Base-by-base conservation (phyloP, 2,888 invertebrate species). In the Pyrrhia umbra region DNA sequence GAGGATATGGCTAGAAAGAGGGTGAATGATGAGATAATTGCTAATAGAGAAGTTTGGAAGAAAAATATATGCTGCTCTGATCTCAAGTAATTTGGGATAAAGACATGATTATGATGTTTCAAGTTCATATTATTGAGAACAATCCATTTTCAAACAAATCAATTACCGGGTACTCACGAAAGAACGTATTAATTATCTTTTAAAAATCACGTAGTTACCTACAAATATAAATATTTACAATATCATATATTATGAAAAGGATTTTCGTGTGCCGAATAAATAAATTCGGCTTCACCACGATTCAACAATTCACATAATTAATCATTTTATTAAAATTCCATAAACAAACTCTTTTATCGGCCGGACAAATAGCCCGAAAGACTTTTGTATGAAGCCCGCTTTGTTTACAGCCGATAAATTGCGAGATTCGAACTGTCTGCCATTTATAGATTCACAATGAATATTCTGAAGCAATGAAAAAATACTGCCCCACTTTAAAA, bases 241-340 rank as follows among this genome's bases (percentile, higher is more conserved):
- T 8, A 30, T 16, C 20, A 21, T 13, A 23, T n/a, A 30, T 16
- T 21, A 34, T 49, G n/a, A 43, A 73, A 73, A 27, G 6, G 34
- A 66, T 42, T 55, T 20, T 43, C 0, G n/a, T n/a, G 21, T n/a
- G 43, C 23, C 40, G 20, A 50, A 74, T 16, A 34, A 39, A 68
- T 67, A 56, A 45, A 68, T 57, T 50, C 55, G 18, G 15, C 37
- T 57, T 63, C 75, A 58, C 55, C 25, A 54, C 42, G 13, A 23
- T 54, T 34, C n/a, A 49, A 42, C 16, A 27, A 68, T 60, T 49
- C 34, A 30, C 18, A 40, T 61, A 46, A 62, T 79, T 56, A 54
- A 70, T 75, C 71, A 79, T 62, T 69, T 62, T 59, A 61, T 71
- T 61, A 56, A 75, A 61, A 79, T 52, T 59, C 76, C 58, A 76